Evolutionary conservation across 2,888 invertebrate species (phyloP), one percentile per base, ranked within the genome.

Genomic region (Notocelia uddmanniana): DNA sequence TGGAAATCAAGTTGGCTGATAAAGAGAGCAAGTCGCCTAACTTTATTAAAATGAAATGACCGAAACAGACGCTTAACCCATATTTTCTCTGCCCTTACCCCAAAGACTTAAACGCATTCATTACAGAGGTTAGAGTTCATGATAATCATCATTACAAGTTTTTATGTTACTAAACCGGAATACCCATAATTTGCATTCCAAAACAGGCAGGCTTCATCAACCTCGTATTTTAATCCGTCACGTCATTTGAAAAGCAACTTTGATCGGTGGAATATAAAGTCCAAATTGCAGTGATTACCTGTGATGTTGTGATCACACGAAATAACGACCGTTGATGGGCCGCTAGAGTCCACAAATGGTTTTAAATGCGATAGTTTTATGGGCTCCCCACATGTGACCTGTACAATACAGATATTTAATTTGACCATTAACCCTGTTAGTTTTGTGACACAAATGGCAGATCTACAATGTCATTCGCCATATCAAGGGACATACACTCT

Each of bases 131-230:
- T 19, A 18, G 18, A 52, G 59, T 71, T 66, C 41, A 66, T 66
- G 55, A 55, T 55, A 59, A 70, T 70, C 70, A 66, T 71, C 70
- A 66, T 71, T 71, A 66, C 31, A 71, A 71, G 70, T 71, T 71
- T 71, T 66, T 71, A 45, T 66, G 66, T 71, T 34, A 66, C 19
- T 41, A 58, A 34, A 50, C 50, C 45, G 45, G 58, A 57, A 45
- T 37, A 23, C n/a, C 63, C 31, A 59, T 59, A 45, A 71, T 66
- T 71, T 71, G 52, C 66, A 71, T 71, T 52, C 52, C 37, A 48
- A 71, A 71, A 54, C 52, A 8, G n/a, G 23, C 8, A 15, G 10
- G 54, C 23, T 48, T 13, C 21, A 54, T 41, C 60, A 55, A 31
- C 55, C 60, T 66, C 66, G 31, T 52, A 63, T 34, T 19, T 63